Conservation (phyloP, 1,140 invertebrate genomes). For the Melitaea cinxia region DNA sequence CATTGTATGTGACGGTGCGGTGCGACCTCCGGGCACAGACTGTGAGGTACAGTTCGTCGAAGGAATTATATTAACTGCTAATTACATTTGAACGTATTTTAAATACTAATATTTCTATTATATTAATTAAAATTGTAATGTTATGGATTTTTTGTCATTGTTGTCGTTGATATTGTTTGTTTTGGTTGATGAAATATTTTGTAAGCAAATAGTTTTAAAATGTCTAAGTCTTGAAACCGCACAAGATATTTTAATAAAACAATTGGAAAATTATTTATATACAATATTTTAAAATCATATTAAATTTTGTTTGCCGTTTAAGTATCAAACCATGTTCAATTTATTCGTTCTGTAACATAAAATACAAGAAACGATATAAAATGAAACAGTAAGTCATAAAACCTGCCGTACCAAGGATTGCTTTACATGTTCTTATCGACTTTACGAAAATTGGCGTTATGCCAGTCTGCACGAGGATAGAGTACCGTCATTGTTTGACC, state of each 20-base stretch:
- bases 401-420: background rate
- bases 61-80: too few relatives aligned
- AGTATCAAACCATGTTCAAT: background rate
- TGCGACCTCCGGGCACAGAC: constrained; percentile 1
- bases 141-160: too few relatives aligned
- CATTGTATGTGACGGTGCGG: constrained; percentile 25
- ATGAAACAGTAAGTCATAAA: background rate
- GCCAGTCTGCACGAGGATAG: constrained; percentile 2
- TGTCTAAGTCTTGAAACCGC: too few relatives aligned
- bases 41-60: constrained; percentile 3
- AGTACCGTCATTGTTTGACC: background rate
- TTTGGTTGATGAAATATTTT: too few relatives aligned
- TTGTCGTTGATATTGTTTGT: too few relatives aligned
- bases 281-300: too few relatives aligned
- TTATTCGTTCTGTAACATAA: background rate
- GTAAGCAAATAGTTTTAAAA: too few relatives aligned
- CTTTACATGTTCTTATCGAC: constrained; percentile 2
- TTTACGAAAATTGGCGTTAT: constrained; percentile 4
- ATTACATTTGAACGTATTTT: too few relatives aligned
- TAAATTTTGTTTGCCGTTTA: background rate
- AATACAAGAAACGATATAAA: background rate
- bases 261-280: too few relatives aligned
- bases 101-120: too few relatives aligned
- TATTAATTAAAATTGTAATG: too few relatives aligned
- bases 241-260: too few relatives aligned